These are phyloP conservation scores for Poicephalus meyeri DNA, from an alignment of 2,113 vertebrate genomes.

Conservation along the genomic window DNA sequence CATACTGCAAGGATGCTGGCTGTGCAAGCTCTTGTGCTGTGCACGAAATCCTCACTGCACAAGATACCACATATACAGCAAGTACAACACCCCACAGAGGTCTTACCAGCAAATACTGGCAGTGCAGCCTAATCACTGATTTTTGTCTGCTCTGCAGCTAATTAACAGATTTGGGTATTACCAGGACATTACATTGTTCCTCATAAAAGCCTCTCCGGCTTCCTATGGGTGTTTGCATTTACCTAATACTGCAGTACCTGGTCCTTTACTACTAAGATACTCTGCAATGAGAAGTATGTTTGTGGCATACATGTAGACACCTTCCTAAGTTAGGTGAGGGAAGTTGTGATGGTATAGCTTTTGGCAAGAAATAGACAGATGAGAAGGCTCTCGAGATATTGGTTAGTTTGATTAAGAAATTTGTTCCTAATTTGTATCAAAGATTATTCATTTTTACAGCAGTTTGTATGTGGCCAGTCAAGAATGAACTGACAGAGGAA, in stretches of 20 bases:
- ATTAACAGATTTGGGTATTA: not conserved
- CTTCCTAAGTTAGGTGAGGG: not conserved
- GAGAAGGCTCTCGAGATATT: not conserved
- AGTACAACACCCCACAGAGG: not conserved
- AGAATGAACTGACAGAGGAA: not conserved
- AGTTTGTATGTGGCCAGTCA: not conserved
- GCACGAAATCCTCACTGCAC: not conserved
- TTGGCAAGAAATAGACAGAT: not conserved
- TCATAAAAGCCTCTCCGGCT: not conserved
- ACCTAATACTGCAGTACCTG: not conserved
- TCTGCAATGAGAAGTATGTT: not conserved
- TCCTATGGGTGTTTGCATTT: not conserved
- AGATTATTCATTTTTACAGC: not conserved
- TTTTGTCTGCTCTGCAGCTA: not conserved
- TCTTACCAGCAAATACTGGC: not conserved
- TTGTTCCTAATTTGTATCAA: not conserved
- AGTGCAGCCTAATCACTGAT: rapidly evolving
- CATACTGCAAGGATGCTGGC: rapidly evolving
- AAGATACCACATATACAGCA: rapidly evolving
- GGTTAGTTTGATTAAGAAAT: not conserved
- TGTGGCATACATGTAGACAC: not conserved
- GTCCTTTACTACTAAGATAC: not conserved
- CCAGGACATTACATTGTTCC: not conserved
- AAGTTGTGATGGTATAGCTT: not conserved
- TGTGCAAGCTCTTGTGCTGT: not conserved